A percentile compares a stretch with the other conserved stretches of the same genome.
Evolutionary conservation across 2,113 vertebrate genomes (phyloP).

Genomic region (Malurus elegans): DNA sequence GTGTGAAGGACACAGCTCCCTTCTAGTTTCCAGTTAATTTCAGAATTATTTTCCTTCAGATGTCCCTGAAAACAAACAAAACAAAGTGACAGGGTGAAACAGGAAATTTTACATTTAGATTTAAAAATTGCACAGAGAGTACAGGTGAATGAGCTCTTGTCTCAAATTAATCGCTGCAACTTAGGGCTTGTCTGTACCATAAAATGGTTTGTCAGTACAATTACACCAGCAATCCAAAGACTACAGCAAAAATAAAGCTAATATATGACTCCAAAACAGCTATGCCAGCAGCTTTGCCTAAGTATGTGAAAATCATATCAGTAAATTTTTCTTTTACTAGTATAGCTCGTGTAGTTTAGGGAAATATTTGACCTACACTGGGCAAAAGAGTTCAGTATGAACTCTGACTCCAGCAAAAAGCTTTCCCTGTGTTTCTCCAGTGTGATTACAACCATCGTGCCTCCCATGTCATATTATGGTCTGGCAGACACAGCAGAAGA

Average conservation of each 20-base stretch:
- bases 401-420: background rate
- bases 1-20: background rate
- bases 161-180: background rate
- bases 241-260: background rate
- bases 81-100: background rate
- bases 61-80: slow-evolving; percentile 63
- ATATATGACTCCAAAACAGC: background rate
- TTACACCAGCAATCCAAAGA: background rate
- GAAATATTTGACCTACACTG: background rate
- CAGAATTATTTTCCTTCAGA: slow-evolving; percentile 53
- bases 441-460: background rate
- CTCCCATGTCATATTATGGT: background rate
- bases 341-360: background rate
- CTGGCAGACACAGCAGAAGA: background rate
- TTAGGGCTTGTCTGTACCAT: background rate
- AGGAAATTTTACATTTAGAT: background rate
- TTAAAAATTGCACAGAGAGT: background rate
- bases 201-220: slow-evolving; percentile 1
- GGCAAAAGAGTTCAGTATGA: background rate
- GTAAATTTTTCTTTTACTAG: background rate
- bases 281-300: background rate
- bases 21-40: slow-evolving; percentile 4
- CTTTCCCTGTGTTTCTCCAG: background rate
- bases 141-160: background rate
- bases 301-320: background rate